A percentile compares a stretch with the other conserved stretches of the same genome.
Evolutionary conservation across 2,797 vertebrate species (phyloP).

Genomic region (Enteromius fasciolatus): DNA sequence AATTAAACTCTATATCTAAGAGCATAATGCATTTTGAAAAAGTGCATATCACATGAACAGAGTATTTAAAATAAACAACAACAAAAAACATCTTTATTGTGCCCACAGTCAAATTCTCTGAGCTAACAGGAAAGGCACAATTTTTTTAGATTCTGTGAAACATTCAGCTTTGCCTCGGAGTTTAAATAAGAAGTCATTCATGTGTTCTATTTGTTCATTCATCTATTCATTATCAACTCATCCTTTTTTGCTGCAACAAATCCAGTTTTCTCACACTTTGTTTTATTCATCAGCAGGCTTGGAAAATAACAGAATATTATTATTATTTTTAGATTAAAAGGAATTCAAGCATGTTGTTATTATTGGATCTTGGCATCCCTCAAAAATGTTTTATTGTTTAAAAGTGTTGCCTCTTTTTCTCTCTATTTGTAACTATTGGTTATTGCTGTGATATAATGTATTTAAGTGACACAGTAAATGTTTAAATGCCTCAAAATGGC

Average conservation of each 20-base stretch:
- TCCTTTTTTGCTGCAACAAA: conserved; percentile 19
- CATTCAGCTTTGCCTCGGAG: conserved; percentile 18
- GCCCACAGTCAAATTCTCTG: background rate
- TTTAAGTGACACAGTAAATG: background rate
- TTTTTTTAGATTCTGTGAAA: conserved; percentile 30
- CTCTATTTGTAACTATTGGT: background rate
- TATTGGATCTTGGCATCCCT: background rate
- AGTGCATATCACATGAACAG: background rate
- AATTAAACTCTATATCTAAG: conserved; percentile 6
- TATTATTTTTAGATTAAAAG: background rate
- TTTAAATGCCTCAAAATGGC: background rate
- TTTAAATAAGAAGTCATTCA: conserved; percentile 36
- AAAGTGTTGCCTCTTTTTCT: background rate
- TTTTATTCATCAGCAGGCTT: background rate
- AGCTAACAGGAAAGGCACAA: background rate
- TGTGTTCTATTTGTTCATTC: conserved; percentile 42
- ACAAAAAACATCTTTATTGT: background rate
- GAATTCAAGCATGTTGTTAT: background rate
- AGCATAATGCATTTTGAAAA: background rate
- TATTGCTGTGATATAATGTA: background rate
- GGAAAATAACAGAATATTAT: background rate
- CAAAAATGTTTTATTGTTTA: background rate
- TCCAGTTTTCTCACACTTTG: conserved; percentile 5
- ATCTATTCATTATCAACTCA: conserved; percentile 23
- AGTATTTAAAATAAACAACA: background rate